phyloP scores from a whole-genome alignment of 2,888 invertebrate species.

The Willowsia nigromaculata region DNA sequence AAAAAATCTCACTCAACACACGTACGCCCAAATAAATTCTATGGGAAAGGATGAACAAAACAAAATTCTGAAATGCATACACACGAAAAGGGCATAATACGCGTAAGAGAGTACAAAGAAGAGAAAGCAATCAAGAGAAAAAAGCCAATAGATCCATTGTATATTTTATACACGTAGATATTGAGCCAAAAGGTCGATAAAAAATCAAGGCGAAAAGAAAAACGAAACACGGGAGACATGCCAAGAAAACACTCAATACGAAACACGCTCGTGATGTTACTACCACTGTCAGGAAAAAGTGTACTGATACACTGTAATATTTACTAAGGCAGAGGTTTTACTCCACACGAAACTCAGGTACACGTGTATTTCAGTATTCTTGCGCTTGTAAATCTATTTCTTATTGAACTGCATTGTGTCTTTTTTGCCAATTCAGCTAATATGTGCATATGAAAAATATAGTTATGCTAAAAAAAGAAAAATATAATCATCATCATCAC shows the following conservation, averaged over 20 bases:
- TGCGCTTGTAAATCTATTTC: neutral
- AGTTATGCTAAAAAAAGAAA: constrained; percentile 12
- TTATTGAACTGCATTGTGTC: neutral
- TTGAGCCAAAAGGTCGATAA: neutral
- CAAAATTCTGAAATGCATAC: constrained; percentile 20
- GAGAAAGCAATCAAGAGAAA: constrained; percentile 36
- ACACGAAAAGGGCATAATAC: neutral
- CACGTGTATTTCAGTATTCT: constrained; percentile 1
- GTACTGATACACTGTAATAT: neutral
- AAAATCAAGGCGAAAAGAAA: constrained; percentile 7
- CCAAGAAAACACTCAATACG: neutral
- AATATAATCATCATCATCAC: constrained; percentile 8
- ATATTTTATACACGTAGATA: constrained; percentile 19
- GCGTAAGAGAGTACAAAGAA: neutral
- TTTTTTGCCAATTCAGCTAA: constrained; percentile 19
- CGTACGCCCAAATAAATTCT: neutral
- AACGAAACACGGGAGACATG: neutral
- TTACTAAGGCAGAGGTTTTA: neutral
- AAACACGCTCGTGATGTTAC: neutral
- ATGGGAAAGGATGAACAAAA: neutral
- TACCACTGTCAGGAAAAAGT: neutral
- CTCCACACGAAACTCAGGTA: neutral
- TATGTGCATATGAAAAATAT: neutral
- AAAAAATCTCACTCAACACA: neutral
- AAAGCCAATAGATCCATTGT: constrained; percentile 45